phyloP scores from a whole-genome alignment of 2,113 vertebrate species.

The Protobothrops mucrosquamatus region DNA sequence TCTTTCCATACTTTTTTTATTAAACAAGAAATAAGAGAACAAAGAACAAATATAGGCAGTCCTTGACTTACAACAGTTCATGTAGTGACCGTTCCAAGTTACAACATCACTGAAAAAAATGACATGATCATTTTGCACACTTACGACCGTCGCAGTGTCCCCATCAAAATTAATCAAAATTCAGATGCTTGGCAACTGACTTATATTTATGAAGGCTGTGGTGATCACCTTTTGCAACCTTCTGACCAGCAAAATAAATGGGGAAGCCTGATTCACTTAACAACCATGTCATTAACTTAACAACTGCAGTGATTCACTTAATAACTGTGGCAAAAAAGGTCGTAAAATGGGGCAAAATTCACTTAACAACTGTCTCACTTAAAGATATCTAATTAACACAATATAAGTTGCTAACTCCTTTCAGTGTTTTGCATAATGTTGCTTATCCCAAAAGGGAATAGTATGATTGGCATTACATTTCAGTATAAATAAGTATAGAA shows the following conservation, averaged over 20 bases:
- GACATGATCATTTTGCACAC: not conserved
- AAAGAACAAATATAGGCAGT: not conserved
- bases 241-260: not conserved
- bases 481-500: conserved; percentile 15
- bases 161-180: not conserved
- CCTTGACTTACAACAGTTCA: not conserved
- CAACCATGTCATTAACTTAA: not conserved
- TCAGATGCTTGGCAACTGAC: not conserved
- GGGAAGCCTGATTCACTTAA: not conserved
- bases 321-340: not conserved
- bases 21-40: not conserved
- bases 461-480: not conserved
- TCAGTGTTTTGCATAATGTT: not conserved
- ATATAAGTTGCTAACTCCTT: not conserved
- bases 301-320: not conserved
- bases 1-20: not conserved
- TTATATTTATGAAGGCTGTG: not conserved
- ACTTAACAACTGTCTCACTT: not conserved
- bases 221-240: not conserved
- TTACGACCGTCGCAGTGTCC: not conserved
- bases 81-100: not conserved
- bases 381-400: not conserved
- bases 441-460: not conserved
- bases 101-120: not conserved
- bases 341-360: not conserved